Percentiles rank a stretch among this genome's conserved stretches.
Conservation (phyloP, 2,888 invertebrate genomes). For the Crocallis elinguaria region DNA sequence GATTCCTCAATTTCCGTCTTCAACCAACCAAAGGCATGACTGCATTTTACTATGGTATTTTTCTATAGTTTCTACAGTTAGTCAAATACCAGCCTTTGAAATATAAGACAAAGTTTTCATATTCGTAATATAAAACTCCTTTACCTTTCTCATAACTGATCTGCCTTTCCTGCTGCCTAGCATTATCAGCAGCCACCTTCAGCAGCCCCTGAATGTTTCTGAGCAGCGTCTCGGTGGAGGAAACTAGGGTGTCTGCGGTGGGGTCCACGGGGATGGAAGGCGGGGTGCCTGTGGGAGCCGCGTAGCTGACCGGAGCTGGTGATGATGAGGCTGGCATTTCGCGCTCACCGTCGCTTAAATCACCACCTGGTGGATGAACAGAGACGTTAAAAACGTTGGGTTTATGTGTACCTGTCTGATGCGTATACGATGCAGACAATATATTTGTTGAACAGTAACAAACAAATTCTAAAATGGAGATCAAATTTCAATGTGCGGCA, state of each 20-base stretch:
- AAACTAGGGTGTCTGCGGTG: constrained; percentile 84
- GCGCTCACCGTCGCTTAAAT: constrained; percentile 90
- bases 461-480: too few relatives aligned
- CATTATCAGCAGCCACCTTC: constrained; percentile 99
- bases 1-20: too few relatives aligned
- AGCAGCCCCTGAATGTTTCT: constrained; percentile 98
- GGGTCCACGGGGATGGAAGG: constrained; percentile 77
- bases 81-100: too few relatives aligned
- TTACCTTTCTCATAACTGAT: constrained; percentile 99
- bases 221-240: constrained; percentile 96
- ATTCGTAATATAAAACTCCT: too few relatives aligned
- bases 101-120: too few relatives aligned
- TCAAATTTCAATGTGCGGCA: too few relatives aligned
- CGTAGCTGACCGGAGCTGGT: constrained; percentile 91
- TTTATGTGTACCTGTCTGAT: neutral
- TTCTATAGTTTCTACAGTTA: too few relatives aligned
- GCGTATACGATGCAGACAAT: too few relatives aligned
- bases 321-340: constrained; percentile 87
- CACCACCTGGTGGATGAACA: constrained; percentile 73
- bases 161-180: constrained; percentile 97
- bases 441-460: too few relatives aligned
- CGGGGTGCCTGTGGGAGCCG: constrained; percentile 87
- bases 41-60: too few relatives aligned
- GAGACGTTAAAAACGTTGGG: neutral
- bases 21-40: too few relatives aligned